Evolutionary conservation across 2,113 vertebrate species (phyloP).

Genomic region (Chionis minor): DNA sequence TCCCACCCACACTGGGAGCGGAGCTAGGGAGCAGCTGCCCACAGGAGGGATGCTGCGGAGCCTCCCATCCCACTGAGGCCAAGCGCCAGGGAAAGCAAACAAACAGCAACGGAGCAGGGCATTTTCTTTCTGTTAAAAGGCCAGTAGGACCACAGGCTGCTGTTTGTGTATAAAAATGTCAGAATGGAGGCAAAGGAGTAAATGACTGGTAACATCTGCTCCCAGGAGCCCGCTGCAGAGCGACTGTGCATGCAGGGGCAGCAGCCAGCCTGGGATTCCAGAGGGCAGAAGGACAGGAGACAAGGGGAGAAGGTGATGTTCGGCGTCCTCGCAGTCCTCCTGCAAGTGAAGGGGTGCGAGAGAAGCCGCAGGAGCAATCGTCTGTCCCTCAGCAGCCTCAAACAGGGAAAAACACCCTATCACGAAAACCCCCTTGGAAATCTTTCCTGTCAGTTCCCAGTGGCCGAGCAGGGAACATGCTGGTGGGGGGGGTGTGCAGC

Average conservation of each 20-base stretch:
- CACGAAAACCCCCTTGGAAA: background rate
- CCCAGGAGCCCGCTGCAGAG: background rate
- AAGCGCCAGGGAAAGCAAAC: background rate
- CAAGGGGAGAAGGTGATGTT: rapidly evolving
- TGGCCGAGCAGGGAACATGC: background rate
- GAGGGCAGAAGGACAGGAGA: background rate
- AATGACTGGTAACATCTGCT: background rate
- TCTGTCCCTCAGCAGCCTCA: background rate
- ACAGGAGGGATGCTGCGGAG: background rate
- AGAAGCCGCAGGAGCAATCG: rapidly evolving
- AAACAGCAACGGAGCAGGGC: background rate
- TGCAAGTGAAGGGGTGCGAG: rapidly evolving
- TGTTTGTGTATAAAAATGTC: background rate
- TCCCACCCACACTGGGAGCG: no score
- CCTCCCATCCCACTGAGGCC: background rate
- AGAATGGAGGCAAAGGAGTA: background rate
- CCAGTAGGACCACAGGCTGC: background rate
- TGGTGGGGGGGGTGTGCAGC: rapidly evolving
- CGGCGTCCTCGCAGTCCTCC: rapidly evolving
- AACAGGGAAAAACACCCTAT: background rate
- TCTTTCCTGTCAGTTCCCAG: rapidly evolving
- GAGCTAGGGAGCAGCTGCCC: no score
- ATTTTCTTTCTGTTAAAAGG: background rate
- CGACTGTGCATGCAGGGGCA: background rate
- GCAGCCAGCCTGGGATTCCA: rapidly evolving